phyloP scores from a whole-genome alignment of 2,797 vertebrate genomes.

The Ambastaia sidthimunki region DNA sequence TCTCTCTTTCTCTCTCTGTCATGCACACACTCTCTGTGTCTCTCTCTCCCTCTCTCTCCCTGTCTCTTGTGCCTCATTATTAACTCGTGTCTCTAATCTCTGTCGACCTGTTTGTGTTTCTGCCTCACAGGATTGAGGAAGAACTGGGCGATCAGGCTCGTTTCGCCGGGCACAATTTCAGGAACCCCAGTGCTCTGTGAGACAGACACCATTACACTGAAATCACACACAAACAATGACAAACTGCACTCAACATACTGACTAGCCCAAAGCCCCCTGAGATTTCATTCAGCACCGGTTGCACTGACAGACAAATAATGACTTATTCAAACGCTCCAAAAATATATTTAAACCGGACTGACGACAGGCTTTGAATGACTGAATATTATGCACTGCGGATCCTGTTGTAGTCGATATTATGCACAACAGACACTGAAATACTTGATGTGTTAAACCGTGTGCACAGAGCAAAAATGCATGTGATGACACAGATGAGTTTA shows the following conservation, averaged over 20 bases:
- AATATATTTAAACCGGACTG: constrained; percentile 27
- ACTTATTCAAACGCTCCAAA: background rate
- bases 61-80: background rate
- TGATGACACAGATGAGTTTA: background rate
- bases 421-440: constrained; percentile 14
- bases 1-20: no score
- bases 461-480: constrained; percentile 20
- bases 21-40: no score
- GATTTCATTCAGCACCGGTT: constrained; percentile 48
- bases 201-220: constrained; percentile 35
- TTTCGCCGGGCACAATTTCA: constrained; percentile 95
- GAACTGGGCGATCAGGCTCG: constrained; percentile 92
- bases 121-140: constrained; percentile 87
- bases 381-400: constrained; percentile 44
- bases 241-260: constrained; percentile 43
- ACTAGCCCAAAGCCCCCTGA: constrained; percentile 29
- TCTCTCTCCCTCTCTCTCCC: no score
- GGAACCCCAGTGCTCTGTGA: constrained; percentile 96
- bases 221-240: constrained; percentile 36
- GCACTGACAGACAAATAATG: constrained; percentile 49
- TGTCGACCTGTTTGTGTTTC: constrained; percentile 26
- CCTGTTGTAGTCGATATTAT: constrained; percentile 23
- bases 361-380: constrained; percentile 25
- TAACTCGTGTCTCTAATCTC: constrained; percentile 1
- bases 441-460: constrained; percentile 8